A percentile compares a stretch with the other conserved stretches of the same genome.
Evolutionary conservation across 2,113 vertebrate genomes (phyloP).

Genomic region (Poicephalus meyeri): DNA sequence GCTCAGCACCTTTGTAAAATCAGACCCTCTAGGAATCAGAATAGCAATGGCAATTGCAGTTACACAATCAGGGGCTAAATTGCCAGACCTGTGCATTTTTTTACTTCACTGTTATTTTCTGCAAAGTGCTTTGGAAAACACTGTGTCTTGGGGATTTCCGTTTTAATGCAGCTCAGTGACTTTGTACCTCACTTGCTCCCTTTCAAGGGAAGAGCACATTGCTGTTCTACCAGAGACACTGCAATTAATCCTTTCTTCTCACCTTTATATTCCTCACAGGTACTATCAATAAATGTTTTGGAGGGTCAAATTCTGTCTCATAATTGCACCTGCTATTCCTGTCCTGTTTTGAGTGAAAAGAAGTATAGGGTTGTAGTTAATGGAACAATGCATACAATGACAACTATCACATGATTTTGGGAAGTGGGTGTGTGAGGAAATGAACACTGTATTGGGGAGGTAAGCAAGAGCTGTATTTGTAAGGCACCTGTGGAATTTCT

Average conservation of each 20-base stretch:
- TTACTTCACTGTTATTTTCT: background rate
- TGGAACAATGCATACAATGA: background rate
- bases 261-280: background rate
- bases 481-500: background rate
- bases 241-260: background rate
- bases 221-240: background rate
- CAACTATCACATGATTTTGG: background rate
- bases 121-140: background rate
- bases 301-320: background rate
- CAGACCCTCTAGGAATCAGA: background rate
- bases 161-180: background rate
- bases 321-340: background rate
- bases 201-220: background rate
- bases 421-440: background rate
- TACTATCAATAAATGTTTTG: background rate
- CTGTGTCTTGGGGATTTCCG: background rate
- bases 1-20: background rate
- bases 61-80: background rate
- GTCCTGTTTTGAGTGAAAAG: background rate
- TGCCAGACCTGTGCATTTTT: background rate
- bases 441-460: background rate
- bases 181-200: background rate
- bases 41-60: constrained; percentile 7
- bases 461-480: background rate
- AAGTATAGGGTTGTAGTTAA: background rate